These are phyloP conservation scores for Lutjanus erythropterus DNA, from an alignment of 2,113 vertebrate species.

Conservation along the genomic window DNA sequence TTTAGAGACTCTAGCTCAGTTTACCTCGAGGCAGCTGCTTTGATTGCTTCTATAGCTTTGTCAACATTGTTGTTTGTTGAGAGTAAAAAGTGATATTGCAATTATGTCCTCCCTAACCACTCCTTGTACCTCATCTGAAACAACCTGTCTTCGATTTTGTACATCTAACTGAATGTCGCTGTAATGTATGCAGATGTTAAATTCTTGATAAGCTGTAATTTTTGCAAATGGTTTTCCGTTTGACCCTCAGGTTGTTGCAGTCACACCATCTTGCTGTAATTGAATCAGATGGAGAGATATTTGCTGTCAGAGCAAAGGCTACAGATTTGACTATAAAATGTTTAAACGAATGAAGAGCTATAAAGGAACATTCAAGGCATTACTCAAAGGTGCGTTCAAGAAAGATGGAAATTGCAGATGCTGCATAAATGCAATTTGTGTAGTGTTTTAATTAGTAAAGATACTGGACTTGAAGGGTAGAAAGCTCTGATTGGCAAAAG, in stretches of 20 bases:
- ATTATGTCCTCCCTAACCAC: not conserved
- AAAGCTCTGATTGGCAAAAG: not conserved
- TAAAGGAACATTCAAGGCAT: not conserved
- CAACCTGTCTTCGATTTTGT: not conserved
- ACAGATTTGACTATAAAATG: not conserved
- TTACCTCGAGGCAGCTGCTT: not conserved
- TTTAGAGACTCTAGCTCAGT: not conserved
- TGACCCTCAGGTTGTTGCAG: constrained; percentile 17
- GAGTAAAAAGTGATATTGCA: not conserved
- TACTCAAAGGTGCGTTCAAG: not conserved
- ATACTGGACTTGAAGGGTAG: not conserved
- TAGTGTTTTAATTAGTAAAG: constrained; percentile 5
- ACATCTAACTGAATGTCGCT: not conserved
- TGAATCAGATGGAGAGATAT: constrained; percentile 39
- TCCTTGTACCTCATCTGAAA: not conserved
- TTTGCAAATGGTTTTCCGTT: constrained; percentile 23
- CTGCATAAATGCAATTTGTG: constrained; percentile 3
- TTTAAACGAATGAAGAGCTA: constrained; percentile 14
- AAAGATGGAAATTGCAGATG: no score
- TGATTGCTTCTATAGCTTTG: constrained; percentile 2
- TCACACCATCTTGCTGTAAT: constrained; percentile 28
- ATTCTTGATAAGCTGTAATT: constrained; percentile 34
- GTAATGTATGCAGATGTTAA: constrained; percentile 21
- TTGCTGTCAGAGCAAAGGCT: constrained; percentile 14
- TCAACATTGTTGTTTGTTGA: not conserved